These are phyloP conservation scores for Synanceia verrucosa DNA, from an alignment of 2,797 vertebrate species.

Conservation along the genomic window DNA sequence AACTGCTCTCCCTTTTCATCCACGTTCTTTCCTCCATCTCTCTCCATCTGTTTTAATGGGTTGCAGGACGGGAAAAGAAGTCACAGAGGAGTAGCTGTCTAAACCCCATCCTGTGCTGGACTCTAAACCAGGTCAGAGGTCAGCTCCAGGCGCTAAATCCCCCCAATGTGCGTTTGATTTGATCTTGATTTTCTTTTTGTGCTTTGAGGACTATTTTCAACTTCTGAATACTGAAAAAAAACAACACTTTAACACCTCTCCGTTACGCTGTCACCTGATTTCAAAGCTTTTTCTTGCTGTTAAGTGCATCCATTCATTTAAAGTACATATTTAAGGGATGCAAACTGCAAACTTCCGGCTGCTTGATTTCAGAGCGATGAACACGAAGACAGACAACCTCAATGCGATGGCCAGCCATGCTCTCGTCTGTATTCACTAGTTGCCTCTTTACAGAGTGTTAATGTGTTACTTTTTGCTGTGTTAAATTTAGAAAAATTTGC, in stretches of 20 bases:
- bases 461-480: not conserved
- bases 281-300: not conserved
- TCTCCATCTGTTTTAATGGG: conserved; percentile 4
- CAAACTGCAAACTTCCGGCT: not conserved
- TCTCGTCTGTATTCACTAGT: conserved; percentile 5
- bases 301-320: not conserved
- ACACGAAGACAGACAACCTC: not conserved
- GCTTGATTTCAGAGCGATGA: not conserved
- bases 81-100: conserved; percentile 10
- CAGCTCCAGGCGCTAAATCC: not conserved
- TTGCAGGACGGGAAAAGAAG: conserved; percentile 16
- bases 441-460: not conserved
- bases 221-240: conserved; percentile 9
- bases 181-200: conserved; percentile 45
- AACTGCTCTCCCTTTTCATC: not conserved
- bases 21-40: conserved; percentile 18
- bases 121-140: not conserved
- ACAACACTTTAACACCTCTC: not conserved
- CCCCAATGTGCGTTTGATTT: conserved; percentile 22
- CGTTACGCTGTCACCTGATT: not conserved
- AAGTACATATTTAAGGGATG: not conserved
- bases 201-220: conserved; percentile 41
- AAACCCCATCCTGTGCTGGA: not conserved
- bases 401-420: not conserved
- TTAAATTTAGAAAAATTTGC: not conserved